phyloP scores from a whole-genome alignment of 1,140 invertebrate species.

The Drosophila arizonae region DNA sequence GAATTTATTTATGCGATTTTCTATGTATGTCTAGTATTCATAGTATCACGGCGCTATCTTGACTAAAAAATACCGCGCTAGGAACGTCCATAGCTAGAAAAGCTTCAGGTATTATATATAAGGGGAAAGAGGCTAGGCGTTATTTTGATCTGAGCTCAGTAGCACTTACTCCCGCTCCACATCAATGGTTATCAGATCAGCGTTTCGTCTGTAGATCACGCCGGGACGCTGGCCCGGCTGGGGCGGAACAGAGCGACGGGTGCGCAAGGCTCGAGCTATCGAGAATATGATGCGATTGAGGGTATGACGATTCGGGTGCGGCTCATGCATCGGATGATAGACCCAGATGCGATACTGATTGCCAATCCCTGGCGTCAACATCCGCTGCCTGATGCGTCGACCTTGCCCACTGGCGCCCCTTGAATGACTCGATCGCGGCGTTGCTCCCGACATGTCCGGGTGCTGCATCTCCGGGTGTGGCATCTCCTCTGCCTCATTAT shows the following conservation, averaged over 20 bases:
- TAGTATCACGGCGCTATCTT: neutral
- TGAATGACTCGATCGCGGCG: neutral
- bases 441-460: neutral
- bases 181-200: neutral
- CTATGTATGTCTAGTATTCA: neutral
- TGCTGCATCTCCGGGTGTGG: no score
- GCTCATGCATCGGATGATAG: neutral
- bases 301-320: neutral
- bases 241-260: neutral
- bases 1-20: neutral
- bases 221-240: neutral
- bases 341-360: conserved; percentile 15
- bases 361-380: neutral
- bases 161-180: neutral
- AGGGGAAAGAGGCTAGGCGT: no score
- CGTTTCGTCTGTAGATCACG: neutral
- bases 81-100: no score
- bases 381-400: neutral
- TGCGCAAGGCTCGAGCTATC: conserved; percentile 13
- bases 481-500: no score
- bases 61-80: no score
- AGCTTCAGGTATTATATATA: neutral
- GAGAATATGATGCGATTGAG: conserved; percentile 27
- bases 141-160: neutral
- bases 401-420: neutral